phyloP scores from a whole-genome alignment of 2,113 vertebrate genomes.

The Cololabis saira region DNA sequence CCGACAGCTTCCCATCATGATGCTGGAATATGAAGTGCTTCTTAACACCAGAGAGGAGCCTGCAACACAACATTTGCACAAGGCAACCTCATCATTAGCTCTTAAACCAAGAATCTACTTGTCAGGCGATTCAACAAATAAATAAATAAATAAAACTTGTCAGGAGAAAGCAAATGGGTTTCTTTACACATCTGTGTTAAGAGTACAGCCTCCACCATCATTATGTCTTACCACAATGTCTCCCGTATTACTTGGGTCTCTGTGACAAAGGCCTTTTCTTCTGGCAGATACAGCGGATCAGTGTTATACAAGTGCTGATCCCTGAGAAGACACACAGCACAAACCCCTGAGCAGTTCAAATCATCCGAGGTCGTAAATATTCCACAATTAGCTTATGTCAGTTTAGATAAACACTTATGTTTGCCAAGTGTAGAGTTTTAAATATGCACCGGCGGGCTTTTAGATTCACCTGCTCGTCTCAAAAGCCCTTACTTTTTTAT shows the following conservation, averaged over 20 bases:
- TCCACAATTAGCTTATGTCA: no score
- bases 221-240: slow-evolving; percentile 90
- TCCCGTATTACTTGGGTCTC: slow-evolving; percentile 96
- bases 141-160: background rate
- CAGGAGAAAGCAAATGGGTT: background rate
- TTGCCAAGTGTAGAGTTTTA: background rate
- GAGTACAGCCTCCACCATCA: background rate
- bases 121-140: background rate
- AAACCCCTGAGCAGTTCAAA: background rate
- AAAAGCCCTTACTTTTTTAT: background rate
- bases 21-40: slow-evolving; percentile 96
- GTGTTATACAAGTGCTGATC: slow-evolving; percentile 94
- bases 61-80: slow-evolving; percentile 65
- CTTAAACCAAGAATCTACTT: background rate
- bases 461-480: background rate
- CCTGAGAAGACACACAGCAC: slow-evolving; percentile 74
- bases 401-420: background rate
- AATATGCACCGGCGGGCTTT: background rate
- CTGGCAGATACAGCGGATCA: slow-evolving; percentile 90
- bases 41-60: slow-evolving; percentile 96
- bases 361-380: slow-evolving; percentile 3
- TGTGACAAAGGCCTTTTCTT: slow-evolving; percentile 91
- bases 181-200: slow-evolving; percentile 7
- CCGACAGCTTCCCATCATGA: slow-evolving; percentile 92
- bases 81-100: background rate